A percentile compares a stretch with the other conserved stretches of the same genome.
phyloP scores from a whole-genome alignment of 2,113 vertebrate species.

The Nicator chloris region DNA sequence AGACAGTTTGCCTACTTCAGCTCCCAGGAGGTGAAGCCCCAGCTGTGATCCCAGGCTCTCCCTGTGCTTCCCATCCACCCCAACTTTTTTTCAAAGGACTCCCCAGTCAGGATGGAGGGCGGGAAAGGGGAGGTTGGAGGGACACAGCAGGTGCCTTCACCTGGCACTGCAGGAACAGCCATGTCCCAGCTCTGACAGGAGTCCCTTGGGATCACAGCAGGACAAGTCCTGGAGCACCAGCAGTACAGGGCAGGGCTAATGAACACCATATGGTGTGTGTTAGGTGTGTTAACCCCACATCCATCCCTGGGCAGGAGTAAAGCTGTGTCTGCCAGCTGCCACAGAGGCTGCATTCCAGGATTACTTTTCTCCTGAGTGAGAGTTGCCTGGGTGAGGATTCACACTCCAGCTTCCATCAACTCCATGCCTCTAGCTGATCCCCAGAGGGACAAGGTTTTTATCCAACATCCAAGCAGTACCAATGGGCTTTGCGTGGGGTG shows the following conservation, averaged over 20 bases:
- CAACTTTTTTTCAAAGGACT: not conserved
- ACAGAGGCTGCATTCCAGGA: not conserved
- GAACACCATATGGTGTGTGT: rapidly evolving
- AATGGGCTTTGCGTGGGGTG: not conserved
- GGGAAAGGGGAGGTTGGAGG: not conserved
- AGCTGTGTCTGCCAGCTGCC: not conserved
- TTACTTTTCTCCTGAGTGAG: not conserved
- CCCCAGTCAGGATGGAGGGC: not conserved
- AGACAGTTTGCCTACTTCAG: not conserved
- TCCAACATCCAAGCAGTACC: not conserved
- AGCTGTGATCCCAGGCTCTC: not conserved
- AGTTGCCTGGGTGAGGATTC: not conserved
- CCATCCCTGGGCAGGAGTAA: not conserved
- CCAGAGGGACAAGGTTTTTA: not conserved
- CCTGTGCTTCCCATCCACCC: not conserved
- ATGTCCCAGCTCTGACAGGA: rapidly evolving
- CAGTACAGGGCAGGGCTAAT: not conserved
- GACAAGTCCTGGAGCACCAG: not conserved
- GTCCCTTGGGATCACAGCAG: not conserved
- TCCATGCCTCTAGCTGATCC: not conserved
- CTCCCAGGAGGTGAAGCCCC: rapidly evolving
- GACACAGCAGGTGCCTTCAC: rapidly evolving
- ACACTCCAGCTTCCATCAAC: not conserved
- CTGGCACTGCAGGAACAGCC: rapidly evolving
- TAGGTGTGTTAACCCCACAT: not conserved